Percentiles rank a stretch among this genome's conserved stretches.
Evolutionary conservation across 2,888 invertebrate species (phyloP).

Genomic region (Yponomeuta evonymella): DNA sequence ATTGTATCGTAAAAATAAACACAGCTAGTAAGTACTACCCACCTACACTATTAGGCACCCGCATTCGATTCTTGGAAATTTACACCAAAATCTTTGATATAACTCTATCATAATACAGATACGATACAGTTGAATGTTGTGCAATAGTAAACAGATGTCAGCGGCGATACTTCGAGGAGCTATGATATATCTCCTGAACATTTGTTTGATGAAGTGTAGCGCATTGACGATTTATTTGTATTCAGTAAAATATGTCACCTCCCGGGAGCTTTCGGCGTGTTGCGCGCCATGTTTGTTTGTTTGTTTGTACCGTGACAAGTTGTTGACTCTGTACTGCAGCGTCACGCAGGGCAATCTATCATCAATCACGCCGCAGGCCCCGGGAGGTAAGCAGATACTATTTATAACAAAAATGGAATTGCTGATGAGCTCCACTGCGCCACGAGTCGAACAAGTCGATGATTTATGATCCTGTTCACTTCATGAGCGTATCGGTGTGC

Average conservation of each 20-base stretch:
- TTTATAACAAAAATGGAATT: conserved; percentile 11
- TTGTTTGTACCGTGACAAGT: not conserved
- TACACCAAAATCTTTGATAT: no score
- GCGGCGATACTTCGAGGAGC: no score
- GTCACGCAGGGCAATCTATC: not conserved
- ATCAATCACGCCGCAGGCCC: conserved; percentile 6
- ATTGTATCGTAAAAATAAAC: no score
- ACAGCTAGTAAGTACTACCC: no score
- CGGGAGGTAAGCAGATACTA: not conserved
- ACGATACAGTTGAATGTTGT: no score
- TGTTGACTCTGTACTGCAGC: not conserved
- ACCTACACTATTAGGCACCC: no score
- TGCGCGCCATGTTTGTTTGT: not conserved
- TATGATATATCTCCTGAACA: no score
- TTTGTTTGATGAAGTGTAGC: no score
- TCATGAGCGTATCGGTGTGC: not conserved
- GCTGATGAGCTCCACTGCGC: conserved; percentile 4
- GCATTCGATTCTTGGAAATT: no score
- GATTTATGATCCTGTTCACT: conserved; percentile 2
- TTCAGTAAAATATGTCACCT: not conserved
- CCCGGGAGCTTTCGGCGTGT: not conserved
- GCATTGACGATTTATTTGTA: not conserved
- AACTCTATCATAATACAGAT: no score
- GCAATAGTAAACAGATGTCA: no score
- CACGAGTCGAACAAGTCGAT: not conserved